phyloP scores from a whole-genome alignment of 2,888 invertebrate species.

The Rhagonycha lutea region DNA sequence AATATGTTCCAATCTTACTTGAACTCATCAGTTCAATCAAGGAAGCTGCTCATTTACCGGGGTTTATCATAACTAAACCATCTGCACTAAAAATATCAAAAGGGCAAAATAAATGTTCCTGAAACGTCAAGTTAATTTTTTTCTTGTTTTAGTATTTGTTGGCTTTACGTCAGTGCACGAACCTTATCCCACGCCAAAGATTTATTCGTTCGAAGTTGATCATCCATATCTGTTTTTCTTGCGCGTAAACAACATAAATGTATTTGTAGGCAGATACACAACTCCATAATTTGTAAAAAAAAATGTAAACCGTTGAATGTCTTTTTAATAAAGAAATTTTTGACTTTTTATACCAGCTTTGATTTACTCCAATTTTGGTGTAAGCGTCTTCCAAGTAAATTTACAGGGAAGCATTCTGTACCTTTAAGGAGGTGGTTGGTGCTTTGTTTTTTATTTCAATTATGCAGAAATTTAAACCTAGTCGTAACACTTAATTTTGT shows the following conservation, averaged over 20 bases:
- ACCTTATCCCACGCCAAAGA: not conserved
- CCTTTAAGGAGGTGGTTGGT: not conserved
- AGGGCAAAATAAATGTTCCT: not conserved
- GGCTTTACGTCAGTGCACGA: too few relatives aligned
- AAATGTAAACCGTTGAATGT: too few relatives aligned
- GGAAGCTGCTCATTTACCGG: too few relatives aligned
- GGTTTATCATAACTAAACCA: too few relatives aligned
- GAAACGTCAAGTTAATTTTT: not conserved
- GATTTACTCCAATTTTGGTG: not conserved
- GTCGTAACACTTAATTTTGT: not conserved
- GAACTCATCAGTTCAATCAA: too few relatives aligned
- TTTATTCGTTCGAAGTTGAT: not conserved
- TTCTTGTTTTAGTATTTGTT: not conserved
- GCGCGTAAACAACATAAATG: not conserved
- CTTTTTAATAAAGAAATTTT: too few relatives aligned
- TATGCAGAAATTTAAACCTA: too few relatives aligned
- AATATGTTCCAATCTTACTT: too few relatives aligned
- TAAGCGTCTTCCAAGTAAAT: not conserved
- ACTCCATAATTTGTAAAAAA: not conserved
- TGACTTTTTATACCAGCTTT: too few relatives aligned
- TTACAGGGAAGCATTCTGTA: not conserved
- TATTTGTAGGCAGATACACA: not conserved
- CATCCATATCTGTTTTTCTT: not conserved
- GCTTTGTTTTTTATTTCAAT: too few relatives aligned
- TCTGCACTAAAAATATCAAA: too few relatives aligned